phyloP scores from a whole-genome alignment of 2,888 invertebrate genomes.

The Scaptomyza cyrtandrae region DNA sequence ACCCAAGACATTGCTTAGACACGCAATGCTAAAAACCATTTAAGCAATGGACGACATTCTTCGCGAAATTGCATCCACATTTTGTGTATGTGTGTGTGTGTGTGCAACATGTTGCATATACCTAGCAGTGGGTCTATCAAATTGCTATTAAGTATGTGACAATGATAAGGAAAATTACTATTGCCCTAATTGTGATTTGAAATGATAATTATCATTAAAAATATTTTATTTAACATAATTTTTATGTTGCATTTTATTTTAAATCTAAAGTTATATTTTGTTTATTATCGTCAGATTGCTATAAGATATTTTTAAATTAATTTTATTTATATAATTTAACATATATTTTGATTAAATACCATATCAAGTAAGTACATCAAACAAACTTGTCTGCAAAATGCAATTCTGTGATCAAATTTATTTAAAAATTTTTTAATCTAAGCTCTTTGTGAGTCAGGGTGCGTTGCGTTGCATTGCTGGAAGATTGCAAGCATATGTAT shows the following conservation, averaged over 20 bases:
- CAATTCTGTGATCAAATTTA: too few species aligned
- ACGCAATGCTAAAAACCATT: constrained; percentile 58
- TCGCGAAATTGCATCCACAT: constrained; percentile 47
- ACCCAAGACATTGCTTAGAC: constrained; percentile 41
- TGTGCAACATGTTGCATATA: constrained; percentile 13
- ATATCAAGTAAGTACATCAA: too few species aligned
- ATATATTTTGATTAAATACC: too few species aligned
- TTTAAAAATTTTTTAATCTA: too few species aligned
- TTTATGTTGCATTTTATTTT: too few species aligned
- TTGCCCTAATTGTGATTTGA: not conserved
- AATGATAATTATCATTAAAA: too few species aligned
- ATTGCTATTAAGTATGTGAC: constrained; percentile 12
- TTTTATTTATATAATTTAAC: too few species aligned
- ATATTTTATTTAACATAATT: too few species aligned
- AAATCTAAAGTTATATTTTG: too few species aligned
- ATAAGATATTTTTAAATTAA: too few species aligned
- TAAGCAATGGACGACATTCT: constrained; percentile 53
- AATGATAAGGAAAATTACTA: not conserved
- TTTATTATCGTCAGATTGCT: too few species aligned
- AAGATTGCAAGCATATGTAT: constrained; percentile 2
- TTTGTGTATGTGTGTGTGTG: not conserved
- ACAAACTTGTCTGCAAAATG: too few species aligned
- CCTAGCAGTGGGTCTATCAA: constrained; percentile 9
- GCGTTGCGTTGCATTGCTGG: constrained; percentile 11
- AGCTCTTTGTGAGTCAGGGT: not conserved